A percentile compares a stretch with the other conserved stretches of the same genome.
Evolutionary conservation across 2,113 vertebrate species (phyloP).

Genomic region (Otus sunia): DNA sequence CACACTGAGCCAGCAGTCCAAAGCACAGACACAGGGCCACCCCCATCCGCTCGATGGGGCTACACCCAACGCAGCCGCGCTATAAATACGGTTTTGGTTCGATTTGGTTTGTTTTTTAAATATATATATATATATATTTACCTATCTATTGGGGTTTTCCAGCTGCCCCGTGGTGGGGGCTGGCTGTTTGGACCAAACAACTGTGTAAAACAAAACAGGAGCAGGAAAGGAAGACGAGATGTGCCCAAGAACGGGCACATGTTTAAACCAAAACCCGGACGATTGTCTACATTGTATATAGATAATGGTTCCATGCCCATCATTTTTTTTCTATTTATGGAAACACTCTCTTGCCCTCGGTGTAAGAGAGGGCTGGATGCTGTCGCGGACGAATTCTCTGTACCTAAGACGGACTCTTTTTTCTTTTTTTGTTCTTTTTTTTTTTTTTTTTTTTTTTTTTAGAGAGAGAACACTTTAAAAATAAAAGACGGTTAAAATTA

Average conservation of each 20-base stretch:
- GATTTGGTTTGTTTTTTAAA: background rate
- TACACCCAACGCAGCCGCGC: slow-evolving; percentile 83
- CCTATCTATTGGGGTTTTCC: slow-evolving; percentile 37
- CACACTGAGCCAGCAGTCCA: slow-evolving; percentile 78
- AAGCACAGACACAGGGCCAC: slow-evolving; percentile 80
- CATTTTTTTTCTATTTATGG: slow-evolving; percentile 71
- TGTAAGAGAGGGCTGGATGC: slow-evolving; percentile 49
- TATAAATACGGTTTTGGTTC: slow-evolving; percentile 74
- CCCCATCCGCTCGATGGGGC: slow-evolving; percentile 82
- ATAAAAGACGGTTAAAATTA: slow-evolving; percentile 16
- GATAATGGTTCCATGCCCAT: slow-evolving; percentile 59
- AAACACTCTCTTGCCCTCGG: slow-evolving; percentile 34
- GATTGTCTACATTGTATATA: slow-evolving; percentile 62
- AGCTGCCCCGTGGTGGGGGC: slow-evolving; percentile 16
- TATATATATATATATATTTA: background rate
- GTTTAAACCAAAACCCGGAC: slow-evolving; percentile 64
- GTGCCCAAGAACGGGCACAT: slow-evolving; percentile 41
- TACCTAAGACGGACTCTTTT: slow-evolving; percentile 49
- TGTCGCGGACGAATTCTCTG: slow-evolving; percentile 46
- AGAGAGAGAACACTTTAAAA: slow-evolving; percentile 10
- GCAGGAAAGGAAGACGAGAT: slow-evolving; percentile 48
- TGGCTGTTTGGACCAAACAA: slow-evolving; percentile 64
- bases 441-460: background rate
- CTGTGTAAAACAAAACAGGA: slow-evolving; percentile 55
- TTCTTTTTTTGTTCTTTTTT: too few species aligned